These are phyloP conservation scores for Macropodus opercularis DNA, from an alignment of 2,797 vertebrate genomes.

Conservation along the genomic window DNA sequence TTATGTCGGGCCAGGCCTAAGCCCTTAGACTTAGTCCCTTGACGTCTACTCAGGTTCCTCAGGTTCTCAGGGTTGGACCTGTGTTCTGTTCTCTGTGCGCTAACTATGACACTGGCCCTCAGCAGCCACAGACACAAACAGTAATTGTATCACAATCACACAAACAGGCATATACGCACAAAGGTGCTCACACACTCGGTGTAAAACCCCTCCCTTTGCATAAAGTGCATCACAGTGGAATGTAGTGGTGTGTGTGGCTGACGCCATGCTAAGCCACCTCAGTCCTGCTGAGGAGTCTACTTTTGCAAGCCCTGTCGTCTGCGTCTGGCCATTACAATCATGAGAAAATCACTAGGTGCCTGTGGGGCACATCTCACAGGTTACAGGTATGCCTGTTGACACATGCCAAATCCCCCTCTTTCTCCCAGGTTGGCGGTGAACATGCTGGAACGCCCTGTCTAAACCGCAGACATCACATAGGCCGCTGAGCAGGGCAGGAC, in stretches of 20 bases:
- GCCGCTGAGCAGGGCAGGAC: conserved; percentile 81
- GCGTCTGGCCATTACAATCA: conserved; percentile 82
- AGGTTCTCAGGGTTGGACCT: conserved; percentile 73
- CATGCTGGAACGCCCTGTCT: conserved; percentile 83
- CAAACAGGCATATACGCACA: conserved; percentile 49
- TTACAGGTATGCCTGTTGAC: conserved; percentile 86
- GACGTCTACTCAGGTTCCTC: conserved; percentile 76
- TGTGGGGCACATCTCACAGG: conserved; percentile 80
- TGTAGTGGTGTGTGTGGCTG: conserved; percentile 81
- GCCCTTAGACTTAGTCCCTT: conserved; percentile 77
- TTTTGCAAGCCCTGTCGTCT: conserved; percentile 82
- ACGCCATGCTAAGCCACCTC: conserved; percentile 84
- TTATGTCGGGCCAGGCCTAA: conserved; percentile 78
- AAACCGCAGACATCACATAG: conserved; percentile 85
- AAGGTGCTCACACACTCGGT: conserved; percentile 36
- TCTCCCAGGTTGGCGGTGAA: conserved; percentile 74
- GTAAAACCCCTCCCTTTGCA: conserved; percentile 58
- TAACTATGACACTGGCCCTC: conserved; percentile 64
- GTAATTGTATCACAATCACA: conserved; percentile 71
- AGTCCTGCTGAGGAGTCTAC: conserved; percentile 81
- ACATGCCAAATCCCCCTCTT: conserved; percentile 83
- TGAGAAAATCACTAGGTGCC: conserved; percentile 85
- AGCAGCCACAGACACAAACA: conserved; percentile 76
- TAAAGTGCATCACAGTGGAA: conserved; percentile 75
- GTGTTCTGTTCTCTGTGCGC: conserved; percentile 57